Evolutionary conservation across 2,888 invertebrate species (phyloP).

Genomic region (Macrophya alboannulata): DNA sequence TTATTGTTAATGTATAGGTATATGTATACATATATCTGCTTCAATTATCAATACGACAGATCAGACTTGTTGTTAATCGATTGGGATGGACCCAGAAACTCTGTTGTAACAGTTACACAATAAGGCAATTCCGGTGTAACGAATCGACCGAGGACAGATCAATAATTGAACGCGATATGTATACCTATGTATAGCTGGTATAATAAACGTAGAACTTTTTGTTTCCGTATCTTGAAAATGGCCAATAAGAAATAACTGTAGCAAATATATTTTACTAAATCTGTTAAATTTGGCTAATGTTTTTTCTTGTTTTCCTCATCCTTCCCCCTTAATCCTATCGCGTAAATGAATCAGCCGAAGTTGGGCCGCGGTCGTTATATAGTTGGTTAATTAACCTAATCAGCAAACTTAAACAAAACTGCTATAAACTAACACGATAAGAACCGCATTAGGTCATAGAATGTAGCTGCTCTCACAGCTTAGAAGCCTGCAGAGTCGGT

Average conservation of each 20-base stretch:
- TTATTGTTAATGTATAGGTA: not conserved
- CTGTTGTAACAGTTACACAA: not conserved
- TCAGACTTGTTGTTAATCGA: constrained; percentile 29
- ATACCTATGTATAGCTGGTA: not conserved
- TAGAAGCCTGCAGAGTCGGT: not conserved
- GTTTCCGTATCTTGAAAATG: not conserved
- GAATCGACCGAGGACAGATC: not conserved
- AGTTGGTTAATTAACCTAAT: constrained; percentile 12
- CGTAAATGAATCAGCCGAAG: not conserved
- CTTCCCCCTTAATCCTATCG: not conserved
- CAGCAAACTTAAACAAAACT: not conserved
- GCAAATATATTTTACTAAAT: not conserved
- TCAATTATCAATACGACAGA: not conserved
- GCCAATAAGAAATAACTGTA: not conserved
- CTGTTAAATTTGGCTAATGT: not conserved
- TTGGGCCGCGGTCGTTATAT: not conserved
- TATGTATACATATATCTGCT: constrained; percentile 1
- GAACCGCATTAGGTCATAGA: not conserved
- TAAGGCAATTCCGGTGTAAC: not conserved
- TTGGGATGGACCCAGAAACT: constrained; percentile 27
- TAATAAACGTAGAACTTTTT: no score
- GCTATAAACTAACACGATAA: not conserved
- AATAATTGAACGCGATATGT: not conserved
- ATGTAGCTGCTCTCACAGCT: not conserved
- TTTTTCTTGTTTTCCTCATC: not conserved